Conservation (phyloP, 2,797 vertebrate genomes). For the Trachurus trachurus region DNA sequence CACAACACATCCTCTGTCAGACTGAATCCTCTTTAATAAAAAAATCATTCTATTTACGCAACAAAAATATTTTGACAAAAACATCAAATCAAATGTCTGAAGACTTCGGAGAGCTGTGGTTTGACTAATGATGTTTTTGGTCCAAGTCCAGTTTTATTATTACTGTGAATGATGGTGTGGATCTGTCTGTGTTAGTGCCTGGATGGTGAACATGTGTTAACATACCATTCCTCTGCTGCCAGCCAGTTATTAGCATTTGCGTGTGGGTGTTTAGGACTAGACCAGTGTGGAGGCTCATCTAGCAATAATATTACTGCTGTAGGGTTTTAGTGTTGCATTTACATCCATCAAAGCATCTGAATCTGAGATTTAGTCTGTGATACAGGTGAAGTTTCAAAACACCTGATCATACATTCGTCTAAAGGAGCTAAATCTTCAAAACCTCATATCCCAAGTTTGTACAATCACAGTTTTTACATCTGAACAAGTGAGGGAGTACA, state of each 20-base stretch:
- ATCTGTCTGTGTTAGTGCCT: neutral
- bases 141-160: constrained; percentile 2
- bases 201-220: constrained; percentile 2
- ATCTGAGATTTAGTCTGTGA: neutral
- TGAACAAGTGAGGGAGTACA: neutral
- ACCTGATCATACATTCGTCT: neutral
- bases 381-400: neutral
- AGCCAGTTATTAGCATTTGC: neutral
- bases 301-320: neutral
- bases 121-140: neutral
- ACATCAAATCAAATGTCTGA: constrained; percentile 2
- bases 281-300: neutral
- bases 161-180: neutral
- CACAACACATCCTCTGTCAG: constrained; percentile 7
- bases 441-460: neutral
- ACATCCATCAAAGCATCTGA: neutral
- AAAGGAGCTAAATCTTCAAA: neutral
- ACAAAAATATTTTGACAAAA: constrained; percentile 34
- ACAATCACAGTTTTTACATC: neutral
- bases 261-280: neutral
- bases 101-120: neutral
- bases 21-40: constrained; percentile 47
- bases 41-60: constrained; percentile 2
- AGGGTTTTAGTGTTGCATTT: neutral
- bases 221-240: neutral